Evolutionary conservation across 2,797 vertebrate genomes (phyloP).

Genomic region (Galago senegalensis): DNA sequence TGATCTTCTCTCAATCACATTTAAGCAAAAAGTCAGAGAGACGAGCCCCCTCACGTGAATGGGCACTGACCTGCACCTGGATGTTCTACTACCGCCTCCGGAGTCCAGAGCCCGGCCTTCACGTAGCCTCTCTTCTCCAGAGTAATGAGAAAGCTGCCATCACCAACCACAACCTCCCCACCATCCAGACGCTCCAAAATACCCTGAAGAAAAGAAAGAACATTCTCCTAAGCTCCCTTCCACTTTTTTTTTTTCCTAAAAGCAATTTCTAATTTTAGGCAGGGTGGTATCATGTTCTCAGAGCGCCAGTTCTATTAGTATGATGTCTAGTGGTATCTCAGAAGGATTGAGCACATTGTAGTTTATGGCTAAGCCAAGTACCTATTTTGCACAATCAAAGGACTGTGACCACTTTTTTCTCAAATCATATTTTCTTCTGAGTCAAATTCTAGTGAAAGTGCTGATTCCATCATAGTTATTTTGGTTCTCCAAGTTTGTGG

Average conservation of each 20-base stretch:
- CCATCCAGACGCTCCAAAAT: slow-evolving; percentile 93
- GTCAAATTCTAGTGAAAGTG: background rate
- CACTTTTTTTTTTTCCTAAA: background rate
- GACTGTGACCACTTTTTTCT: background rate
- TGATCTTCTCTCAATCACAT: background rate
- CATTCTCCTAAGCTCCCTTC: background rate
- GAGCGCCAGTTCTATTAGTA: background rate
- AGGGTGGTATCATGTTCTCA: background rate
- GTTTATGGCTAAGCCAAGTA: background rate
- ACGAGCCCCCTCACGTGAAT: background rate
- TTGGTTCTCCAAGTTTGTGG: background rate
- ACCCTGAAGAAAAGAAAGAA: slow-evolving; percentile 87
- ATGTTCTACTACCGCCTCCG: slow-evolving; percentile 94
- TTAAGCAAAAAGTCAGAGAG: background rate
- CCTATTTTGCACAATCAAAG: background rate
- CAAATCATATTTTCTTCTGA: background rate
- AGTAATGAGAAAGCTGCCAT: slow-evolving; percentile 96
- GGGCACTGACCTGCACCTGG: slow-evolving; percentile 93
- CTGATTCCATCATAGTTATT: background rate
- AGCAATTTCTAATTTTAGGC: background rate
- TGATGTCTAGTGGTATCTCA: background rate
- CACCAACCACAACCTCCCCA: slow-evolving; percentile 95
- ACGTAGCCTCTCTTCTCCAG: slow-evolving; percentile 97
- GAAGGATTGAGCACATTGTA: background rate
- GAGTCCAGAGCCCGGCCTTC: slow-evolving; percentile 97